Evolutionary conservation across 2,113 vertebrate genomes (phyloP).

Genomic region (Leiothrix lutea): DNA sequence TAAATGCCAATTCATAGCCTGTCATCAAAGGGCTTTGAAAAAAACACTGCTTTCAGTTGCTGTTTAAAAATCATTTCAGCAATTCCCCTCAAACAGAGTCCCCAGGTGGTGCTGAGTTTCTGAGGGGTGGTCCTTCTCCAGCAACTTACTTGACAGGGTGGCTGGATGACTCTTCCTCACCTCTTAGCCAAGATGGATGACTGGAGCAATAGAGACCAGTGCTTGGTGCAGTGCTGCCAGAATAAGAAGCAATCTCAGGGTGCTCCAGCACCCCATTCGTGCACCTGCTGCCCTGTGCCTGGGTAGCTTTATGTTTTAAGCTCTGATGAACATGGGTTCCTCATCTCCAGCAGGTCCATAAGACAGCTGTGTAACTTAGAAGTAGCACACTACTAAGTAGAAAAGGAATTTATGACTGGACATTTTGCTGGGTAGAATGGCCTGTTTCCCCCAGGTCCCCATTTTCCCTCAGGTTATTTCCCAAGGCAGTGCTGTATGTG

Average conservation of each 20-base stretch:
- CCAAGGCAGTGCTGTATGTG: not conserved
- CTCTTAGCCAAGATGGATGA: not conserved
- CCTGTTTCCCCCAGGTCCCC: not conserved
- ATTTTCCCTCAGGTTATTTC: not conserved
- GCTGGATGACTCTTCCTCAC: not conserved
- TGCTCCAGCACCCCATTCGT: not conserved
- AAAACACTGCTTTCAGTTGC: not conserved
- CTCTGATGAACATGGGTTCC: not conserved
- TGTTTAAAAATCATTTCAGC: not conserved
- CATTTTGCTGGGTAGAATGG: not conserved
- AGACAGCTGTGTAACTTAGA: not conserved
- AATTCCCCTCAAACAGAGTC: not conserved
- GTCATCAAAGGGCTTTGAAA: not conserved
- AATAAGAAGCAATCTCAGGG: not conserved
- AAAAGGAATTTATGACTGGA: not conserved
- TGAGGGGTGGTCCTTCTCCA: not conserved
- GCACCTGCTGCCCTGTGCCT: not conserved
- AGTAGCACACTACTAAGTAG: not conserved
- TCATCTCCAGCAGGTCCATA: not conserved
- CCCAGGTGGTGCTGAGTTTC: not conserved
- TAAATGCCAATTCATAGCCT: not conserved
- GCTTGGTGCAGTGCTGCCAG: not conserved
- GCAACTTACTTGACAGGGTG: not conserved
- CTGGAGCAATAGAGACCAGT: fast-evolving
- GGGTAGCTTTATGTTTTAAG: not conserved